phyloP scores from a whole-genome alignment of 2,888 invertebrate genomes.

The Lithophane socia region DNA sequence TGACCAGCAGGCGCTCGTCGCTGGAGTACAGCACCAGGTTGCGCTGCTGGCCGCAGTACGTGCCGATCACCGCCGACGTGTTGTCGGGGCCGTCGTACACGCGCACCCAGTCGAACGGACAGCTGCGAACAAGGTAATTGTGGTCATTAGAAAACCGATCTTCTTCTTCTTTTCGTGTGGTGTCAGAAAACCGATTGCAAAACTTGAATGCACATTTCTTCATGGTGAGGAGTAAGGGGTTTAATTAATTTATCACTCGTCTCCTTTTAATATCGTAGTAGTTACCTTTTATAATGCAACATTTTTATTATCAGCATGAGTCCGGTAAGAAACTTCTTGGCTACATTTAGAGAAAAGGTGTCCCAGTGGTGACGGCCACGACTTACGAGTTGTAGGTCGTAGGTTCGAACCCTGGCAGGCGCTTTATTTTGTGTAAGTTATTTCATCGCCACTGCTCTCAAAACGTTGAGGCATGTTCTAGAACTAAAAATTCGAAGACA shows the following conservation, averaged over 20 bases:
- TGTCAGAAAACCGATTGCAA: background rate
- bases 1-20: slow-evolving; percentile 96
- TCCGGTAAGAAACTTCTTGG: background rate
- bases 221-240: background rate
- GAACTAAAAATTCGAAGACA: background rate
- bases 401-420: background rate
- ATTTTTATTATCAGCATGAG: too few relatives aligned
- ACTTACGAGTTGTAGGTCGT: too few relatives aligned
- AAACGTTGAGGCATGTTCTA: background rate
- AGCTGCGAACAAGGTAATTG: slow-evolving; percentile 90
- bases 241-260: background rate
- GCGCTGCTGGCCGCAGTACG: slow-evolving; percentile 99
- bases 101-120: slow-evolving; percentile 99
- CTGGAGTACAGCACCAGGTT: slow-evolving; percentile 99
- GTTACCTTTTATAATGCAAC: too few relatives aligned
- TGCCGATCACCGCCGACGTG: slow-evolving; percentile 97
- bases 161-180: too few relatives aligned
- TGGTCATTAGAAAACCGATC: background rate
- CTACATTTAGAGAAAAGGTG: background rate
- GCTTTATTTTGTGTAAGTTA: too few relatives aligned
- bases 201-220: background rate
- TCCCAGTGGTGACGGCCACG: too few relatives aligned
- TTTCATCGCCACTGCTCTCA: too few relatives aligned
- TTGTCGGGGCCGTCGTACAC: slow-evolving; percentile 98
- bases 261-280: too few relatives aligned